Conservation (phyloP, 1,140 invertebrate genomes). For the Apolygus lucorum region DNA sequence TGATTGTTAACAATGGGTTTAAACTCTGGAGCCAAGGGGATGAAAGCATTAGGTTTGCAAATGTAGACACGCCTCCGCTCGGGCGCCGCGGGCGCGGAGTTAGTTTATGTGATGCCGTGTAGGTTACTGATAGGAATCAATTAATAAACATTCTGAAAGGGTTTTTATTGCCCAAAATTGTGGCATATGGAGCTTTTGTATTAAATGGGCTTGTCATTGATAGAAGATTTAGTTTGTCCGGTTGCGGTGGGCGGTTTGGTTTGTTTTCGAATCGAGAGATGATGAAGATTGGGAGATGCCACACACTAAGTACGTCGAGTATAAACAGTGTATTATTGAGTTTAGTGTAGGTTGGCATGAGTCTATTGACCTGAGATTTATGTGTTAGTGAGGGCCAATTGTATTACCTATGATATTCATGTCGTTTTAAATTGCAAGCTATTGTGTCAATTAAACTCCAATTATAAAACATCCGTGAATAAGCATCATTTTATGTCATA, state of each 20-base stretch:
- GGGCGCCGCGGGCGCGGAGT: background rate
- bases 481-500: too few species aligned
- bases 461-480: too few species aligned
- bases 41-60: slow-evolving; percentile 5
- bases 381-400: too few species aligned
- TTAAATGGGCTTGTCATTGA: background rate
- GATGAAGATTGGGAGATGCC: background rate
- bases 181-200: slow-evolving; percentile 3
- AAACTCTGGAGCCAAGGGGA: background rate
- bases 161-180: slow-evolving; percentile 12
- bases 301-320: background rate
- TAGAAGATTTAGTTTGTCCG: background rate
- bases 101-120: background rate
- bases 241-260: background rate
- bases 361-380: too few species aligned
- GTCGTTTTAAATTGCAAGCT: too few species aligned
- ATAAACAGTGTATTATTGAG: too few species aligned
- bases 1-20: slow-evolving; percentile 11
- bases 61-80: background rate
- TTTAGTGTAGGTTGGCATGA: too few species aligned
- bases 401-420: too few species aligned
- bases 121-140: slow-evolving; percentile 14
- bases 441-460: too few species aligned
- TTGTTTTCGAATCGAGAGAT: too few species aligned
- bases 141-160: slow-evolving; percentile 7